A percentile compares a stretch with the other conserved stretches of the same genome.
These are phyloP conservation scores for Sthenelais limicola DNA, from an alignment of 2,888 invertebrate species.

Conservation along the genomic window DNA sequence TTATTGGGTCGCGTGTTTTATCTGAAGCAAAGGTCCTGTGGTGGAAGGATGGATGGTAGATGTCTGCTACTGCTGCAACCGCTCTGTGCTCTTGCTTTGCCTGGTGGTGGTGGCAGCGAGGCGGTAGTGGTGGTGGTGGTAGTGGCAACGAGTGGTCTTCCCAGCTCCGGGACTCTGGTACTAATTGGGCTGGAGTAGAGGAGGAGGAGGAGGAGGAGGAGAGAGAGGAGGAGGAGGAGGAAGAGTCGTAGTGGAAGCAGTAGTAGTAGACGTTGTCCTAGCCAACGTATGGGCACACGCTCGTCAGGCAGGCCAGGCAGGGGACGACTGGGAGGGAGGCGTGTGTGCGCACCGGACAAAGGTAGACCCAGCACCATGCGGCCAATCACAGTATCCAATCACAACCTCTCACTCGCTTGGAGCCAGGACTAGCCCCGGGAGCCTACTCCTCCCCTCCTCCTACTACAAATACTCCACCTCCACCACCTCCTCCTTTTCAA, in stretches of 20 bases:
- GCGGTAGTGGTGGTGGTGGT: no score
- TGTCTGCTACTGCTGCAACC: no score
- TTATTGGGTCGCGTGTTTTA: no score
- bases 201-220: not conserved
- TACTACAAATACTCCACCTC: not conserved
- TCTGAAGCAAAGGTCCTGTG: no score
- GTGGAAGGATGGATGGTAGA: no score
- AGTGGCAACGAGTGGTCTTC: no score
- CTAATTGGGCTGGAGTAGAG: not conserved
- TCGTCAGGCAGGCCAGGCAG: not conserved
- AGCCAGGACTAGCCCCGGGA: not conserved
- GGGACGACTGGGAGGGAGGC: not conserved
- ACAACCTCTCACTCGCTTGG: not conserved
- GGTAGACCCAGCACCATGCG: constrained; percentile 22
- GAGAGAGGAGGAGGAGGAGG: not conserved
- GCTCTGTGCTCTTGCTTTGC: no score
- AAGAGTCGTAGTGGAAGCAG: not conserved
- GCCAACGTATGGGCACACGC: not conserved
- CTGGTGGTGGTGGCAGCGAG: no score
- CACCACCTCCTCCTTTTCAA: not conserved
- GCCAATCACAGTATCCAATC: constrained; percentile 18
- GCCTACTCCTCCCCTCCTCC: not conserved
- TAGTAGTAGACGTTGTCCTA: not conserved
- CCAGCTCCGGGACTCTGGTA: not conserved
- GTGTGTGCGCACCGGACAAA: constrained; percentile 7